Evolutionary conservation across 2,888 invertebrate genomes (phyloP).

Genomic region (Amiota communis): DNA sequence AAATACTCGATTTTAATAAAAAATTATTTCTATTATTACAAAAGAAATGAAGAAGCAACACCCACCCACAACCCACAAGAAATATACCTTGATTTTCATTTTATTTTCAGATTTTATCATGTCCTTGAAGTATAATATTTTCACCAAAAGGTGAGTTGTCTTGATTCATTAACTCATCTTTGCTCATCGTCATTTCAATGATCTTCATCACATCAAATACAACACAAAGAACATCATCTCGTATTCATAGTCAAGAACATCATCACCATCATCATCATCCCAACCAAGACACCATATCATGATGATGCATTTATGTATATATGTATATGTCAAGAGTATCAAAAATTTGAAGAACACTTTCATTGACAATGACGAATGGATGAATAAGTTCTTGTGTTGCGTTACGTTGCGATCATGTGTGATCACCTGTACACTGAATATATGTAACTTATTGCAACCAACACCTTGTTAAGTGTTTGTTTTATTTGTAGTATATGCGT

Average conservation of each 20-base stretch:
- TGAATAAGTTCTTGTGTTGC: constrained; percentile 52
- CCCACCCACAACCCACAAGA: too few species aligned
- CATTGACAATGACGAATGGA: constrained; percentile 56
- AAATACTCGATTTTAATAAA: constrained; percentile 19
- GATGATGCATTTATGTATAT: not conserved
- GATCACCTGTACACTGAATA: not conserved
- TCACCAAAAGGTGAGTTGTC: constrained; percentile 41
- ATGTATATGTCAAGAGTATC: too few species aligned
- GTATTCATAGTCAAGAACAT: constrained; percentile 19
- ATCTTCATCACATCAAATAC: not conserved
- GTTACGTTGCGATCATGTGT: constrained; percentile 9
- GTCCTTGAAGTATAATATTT: not conserved
- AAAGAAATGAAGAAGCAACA: too few species aligned
- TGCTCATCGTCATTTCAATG: not conserved
- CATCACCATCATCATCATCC: not conserved
- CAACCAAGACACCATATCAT: not conserved
- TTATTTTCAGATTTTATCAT: too few species aligned
- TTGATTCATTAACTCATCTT: constrained; percentile 59
- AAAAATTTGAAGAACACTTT: constrained; percentile 43
- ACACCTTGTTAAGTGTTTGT: not conserved
- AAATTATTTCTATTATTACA: too few species aligned
- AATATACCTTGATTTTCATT: too few species aligned
- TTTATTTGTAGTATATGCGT: not conserved
- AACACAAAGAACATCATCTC: not conserved
- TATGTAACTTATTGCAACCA: not conserved